Evolutionary conservation across 1,140 invertebrate species (phyloP).

Genomic region (Heliconius nattereri): DNA sequence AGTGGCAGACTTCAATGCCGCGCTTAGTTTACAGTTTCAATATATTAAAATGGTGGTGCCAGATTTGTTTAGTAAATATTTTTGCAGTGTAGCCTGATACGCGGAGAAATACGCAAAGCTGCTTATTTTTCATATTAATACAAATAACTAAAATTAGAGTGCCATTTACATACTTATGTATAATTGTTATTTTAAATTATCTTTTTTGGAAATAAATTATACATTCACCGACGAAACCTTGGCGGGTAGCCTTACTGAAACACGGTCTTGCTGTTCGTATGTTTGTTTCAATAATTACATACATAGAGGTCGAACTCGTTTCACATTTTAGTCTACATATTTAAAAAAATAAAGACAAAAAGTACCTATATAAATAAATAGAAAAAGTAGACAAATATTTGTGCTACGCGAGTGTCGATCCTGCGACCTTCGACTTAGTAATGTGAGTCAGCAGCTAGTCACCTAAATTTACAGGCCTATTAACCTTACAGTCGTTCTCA

Average conservation of each 20-base stretch:
- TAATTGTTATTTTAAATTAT: neutral
- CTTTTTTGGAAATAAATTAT: neutral
- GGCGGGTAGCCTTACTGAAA: conserved; percentile 5
- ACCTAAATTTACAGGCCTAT: neutral
- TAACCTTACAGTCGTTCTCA: neutral
- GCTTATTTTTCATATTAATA: too few species aligned
- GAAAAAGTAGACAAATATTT: neutral
- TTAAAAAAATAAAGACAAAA: too few species aligned
- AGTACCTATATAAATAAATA: too few species aligned
- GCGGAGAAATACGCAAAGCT: too few species aligned
- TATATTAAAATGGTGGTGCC: too few species aligned
- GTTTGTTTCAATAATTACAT: neutral
- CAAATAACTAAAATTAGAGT: neutral
- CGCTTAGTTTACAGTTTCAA: too few species aligned
- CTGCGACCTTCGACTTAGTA: neutral
- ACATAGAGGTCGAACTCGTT: neutral
- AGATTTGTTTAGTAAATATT: too few species aligned
- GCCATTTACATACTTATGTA: neutral
- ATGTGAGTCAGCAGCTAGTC: neutral
- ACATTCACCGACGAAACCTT: neutral
- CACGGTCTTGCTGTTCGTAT: neutral
- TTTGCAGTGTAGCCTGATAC: too few species aligned
- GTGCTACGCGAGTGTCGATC: neutral
- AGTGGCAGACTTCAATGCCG: too few species aligned
- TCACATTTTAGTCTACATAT: neutral